Evolutionary conservation across 2,888 invertebrate species (phyloP).

Genomic region (Protophormia terraenovae): DNA sequence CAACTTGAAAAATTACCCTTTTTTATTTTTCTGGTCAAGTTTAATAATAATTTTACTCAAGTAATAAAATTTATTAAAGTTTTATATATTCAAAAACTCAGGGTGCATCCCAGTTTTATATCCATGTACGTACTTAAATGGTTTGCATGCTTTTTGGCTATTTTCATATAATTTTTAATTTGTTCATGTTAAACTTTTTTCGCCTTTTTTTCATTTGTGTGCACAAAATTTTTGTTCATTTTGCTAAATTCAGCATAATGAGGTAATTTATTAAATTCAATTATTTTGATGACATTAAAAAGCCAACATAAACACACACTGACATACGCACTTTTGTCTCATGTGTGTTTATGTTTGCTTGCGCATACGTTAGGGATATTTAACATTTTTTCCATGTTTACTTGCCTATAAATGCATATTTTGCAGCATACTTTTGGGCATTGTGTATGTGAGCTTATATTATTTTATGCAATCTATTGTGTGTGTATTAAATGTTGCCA

Average conservation of each 20-base stretch:
- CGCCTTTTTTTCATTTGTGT: constrained; percentile 8
- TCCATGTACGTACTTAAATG: background rate
- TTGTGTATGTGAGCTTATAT: background rate
- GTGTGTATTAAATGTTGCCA: background rate
- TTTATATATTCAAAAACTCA: background rate
- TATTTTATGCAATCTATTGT: background rate
- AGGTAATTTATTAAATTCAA: constrained; percentile 81
- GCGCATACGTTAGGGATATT: background rate
- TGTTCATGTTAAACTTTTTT: constrained; percentile 34
- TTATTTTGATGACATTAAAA: constrained; percentile 80
- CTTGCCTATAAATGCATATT: background rate
- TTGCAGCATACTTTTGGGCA: constrained; percentile 27
- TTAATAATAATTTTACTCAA: constrained; percentile 31
- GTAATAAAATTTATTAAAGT: constrained; percentile 12
- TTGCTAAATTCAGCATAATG: constrained; percentile 75
- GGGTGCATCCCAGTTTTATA: background rate
- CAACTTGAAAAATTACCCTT: constrained; percentile 28
- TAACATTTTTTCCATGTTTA: background rate
- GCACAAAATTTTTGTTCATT: constrained; percentile 26
- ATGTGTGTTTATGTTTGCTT: background rate
- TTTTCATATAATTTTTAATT: constrained; percentile 61
- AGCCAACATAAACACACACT: constrained; percentile 9
- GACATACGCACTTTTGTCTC: background rate
- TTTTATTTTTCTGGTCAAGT: constrained; percentile 27
- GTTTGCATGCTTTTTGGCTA: constrained; percentile 4